These are phyloP conservation scores for Drosophila rellima DNA, from an alignment of 2,888 invertebrate species.

Conservation along the genomic window DNA sequence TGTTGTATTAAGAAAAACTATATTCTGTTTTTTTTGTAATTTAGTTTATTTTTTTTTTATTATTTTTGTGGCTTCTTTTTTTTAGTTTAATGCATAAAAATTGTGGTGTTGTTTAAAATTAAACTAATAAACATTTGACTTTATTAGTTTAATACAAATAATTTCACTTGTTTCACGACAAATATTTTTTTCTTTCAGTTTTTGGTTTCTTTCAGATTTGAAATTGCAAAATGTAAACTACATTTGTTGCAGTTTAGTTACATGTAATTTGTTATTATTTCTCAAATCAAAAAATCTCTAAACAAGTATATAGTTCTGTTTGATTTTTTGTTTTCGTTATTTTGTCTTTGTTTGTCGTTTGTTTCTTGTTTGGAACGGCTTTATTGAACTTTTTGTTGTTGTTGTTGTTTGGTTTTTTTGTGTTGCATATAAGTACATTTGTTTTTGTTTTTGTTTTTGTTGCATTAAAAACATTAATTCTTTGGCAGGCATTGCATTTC, in stretches of 20 bases:
- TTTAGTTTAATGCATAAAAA: slow-evolving; percentile 75
- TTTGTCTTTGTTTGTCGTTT: slow-evolving; percentile 60
- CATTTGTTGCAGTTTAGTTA: slow-evolving; percentile 55
- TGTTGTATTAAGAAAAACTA: neutral
- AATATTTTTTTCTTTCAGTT: slow-evolving; percentile 47
- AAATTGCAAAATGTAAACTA: slow-evolving; percentile 64
- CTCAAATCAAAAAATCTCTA: slow-evolving; percentile 64
- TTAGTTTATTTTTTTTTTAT: slow-evolving; percentile 56
- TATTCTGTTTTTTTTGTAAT: slow-evolving; percentile 34
- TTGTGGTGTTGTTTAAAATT: slow-evolving; percentile 70
- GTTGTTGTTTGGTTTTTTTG: slow-evolving; percentile 65
- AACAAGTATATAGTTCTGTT: slow-evolving; percentile 68
- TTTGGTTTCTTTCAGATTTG: slow-evolving; percentile 48
- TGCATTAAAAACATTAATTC: slow-evolving; percentile 76
- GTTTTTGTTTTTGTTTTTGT: slow-evolving; percentile 57
- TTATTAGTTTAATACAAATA: slow-evolving; percentile 76
- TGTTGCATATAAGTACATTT: slow-evolving; percentile 67
- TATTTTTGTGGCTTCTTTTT: slow-evolving; percentile 57
- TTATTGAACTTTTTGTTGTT: slow-evolving; percentile 75
- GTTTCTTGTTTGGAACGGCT: slow-evolving; percentile 74
- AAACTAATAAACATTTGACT: slow-evolving; percentile 76
- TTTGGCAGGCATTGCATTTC: slow-evolving; percentile 85
- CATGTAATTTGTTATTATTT: slow-evolving; percentile 36
- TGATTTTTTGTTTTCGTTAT: slow-evolving; percentile 52
- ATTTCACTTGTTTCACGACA: slow-evolving; percentile 63